These are phyloP conservation scores for Saxidomus purpurata DNA, from an alignment of 1,140 invertebrate species.

Conservation along the genomic window DNA sequence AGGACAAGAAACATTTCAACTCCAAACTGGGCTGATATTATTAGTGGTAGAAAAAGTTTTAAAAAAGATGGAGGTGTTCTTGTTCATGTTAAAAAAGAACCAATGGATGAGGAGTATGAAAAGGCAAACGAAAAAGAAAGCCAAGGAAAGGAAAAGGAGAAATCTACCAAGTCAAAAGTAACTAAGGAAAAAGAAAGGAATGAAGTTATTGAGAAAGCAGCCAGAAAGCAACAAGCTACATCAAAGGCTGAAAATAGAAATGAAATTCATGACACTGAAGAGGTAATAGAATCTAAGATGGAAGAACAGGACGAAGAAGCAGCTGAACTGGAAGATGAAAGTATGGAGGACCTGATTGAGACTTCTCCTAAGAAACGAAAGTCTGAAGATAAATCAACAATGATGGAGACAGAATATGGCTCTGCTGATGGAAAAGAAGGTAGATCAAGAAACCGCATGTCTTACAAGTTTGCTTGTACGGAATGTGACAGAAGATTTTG, in stretches of 20 bases:
- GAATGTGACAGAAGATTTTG: constrained; percentile 31
- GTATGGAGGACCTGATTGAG: not conserved
- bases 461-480: constrained; percentile 34
- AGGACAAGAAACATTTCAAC: constrained; percentile 41
- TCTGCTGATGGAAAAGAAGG: not conserved
- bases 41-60: constrained; percentile 57
- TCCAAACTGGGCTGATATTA: constrained; percentile 56
- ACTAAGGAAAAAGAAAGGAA: not conserved
- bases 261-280: not conserved
- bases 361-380: not conserved
- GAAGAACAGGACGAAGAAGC: not conserved
- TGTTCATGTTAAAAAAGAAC: constrained; percentile 33
- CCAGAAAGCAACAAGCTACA: no score
- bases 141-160: not conserved
- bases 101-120: constrained; percentile 36
- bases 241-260: not conserved
- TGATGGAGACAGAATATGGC: not conserved
- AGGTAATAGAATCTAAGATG: not conserved
- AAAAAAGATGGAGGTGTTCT: constrained; percentile 50
- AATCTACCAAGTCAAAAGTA: not conserved
- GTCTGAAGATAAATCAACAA: not conserved
- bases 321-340: not conserved
- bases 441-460: not conserved
- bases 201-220: not conserved
- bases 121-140: not conserved